Percentiles rank a stretch among this genome's conserved stretches.
phyloP scores from a whole-genome alignment of 2,113 vertebrate species.

The Petrocephalus zakoni region DNA sequence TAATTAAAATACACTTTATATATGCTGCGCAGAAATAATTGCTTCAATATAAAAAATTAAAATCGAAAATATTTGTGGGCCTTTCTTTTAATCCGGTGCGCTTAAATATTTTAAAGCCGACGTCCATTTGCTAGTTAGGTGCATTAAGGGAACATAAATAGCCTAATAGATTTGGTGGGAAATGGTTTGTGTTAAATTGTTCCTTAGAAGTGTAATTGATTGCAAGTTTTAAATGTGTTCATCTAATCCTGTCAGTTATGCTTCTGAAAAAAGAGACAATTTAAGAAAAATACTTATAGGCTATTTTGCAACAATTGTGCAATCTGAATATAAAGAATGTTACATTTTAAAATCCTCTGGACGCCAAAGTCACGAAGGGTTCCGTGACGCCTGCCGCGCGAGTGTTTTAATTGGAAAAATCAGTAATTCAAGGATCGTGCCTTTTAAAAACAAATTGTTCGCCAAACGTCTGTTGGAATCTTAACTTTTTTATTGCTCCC shows the following conservation, averaged over 20 bases:
- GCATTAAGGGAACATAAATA: not conserved
- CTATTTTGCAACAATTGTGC: not conserved
- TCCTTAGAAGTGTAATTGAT: not conserved
- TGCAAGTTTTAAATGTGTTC: not conserved
- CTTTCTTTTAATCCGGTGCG: not conserved
- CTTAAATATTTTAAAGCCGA: not conserved
- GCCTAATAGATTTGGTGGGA: not conserved
- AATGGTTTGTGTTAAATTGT: not conserved
- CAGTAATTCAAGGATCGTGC: not conserved
- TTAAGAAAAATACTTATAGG: not conserved
- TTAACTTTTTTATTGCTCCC: slow-evolving; percentile 24
- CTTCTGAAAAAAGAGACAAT: not conserved
- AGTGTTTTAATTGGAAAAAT: not conserved
- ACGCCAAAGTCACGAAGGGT: not conserved
- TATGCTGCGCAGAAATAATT: not conserved
- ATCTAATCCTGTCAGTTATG: not conserved
- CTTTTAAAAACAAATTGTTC: not conserved
- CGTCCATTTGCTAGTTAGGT: not conserved
- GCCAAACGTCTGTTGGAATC: slow-evolving; percentile 4
- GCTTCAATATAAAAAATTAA: not conserved
- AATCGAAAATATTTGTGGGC: not conserved
- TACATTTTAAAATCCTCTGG: not conserved
- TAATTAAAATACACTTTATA: not conserved
- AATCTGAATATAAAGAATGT: not conserved
- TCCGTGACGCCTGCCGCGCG: not conserved